Evolutionary conservation across 1,140 invertebrate species (phyloP).

Genomic region (Radopholus similis): DNA sequence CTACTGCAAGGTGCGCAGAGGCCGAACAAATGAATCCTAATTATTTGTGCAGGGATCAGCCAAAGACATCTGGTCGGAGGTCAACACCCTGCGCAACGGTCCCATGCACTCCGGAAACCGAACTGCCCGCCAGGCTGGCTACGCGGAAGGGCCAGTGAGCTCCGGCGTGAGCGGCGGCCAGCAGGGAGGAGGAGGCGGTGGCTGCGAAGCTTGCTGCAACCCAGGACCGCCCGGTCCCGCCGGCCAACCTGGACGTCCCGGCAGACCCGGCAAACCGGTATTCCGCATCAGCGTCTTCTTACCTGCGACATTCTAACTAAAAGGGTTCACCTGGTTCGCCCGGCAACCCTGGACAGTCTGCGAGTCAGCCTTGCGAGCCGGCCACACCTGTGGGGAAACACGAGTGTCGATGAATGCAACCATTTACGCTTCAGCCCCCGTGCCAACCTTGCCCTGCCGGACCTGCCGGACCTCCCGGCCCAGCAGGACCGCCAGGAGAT

Average conservation of each 20-base stretch:
- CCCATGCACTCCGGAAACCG: slow-evolving; percentile 43
- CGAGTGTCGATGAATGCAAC: no score
- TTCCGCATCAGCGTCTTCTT: slow-evolving; percentile 5
- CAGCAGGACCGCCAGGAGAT: slow-evolving; percentile 28
- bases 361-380: background rate
- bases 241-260: slow-evolving; percentile 28
- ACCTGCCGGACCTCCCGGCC: slow-evolving; percentile 26
- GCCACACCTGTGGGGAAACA: no score
- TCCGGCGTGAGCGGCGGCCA: no score
- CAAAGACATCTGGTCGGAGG: slow-evolving; percentile 58
- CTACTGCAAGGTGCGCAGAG: slow-evolving; percentile 32
- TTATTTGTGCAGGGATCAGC: slow-evolving; percentile 57
- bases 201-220: slow-evolving; percentile 35
- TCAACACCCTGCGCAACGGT: slow-evolving; percentile 49
- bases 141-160: no score
- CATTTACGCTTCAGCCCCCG: background rate
- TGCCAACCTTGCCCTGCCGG: slow-evolving; percentile 32
- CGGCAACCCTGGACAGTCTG: slow-evolving; percentile 26
- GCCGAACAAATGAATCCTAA: no score
- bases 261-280: slow-evolving; percentile 46
- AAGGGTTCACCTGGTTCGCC: slow-evolving; percentile 27
- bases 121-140: slow-evolving; percentile 52
- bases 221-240: slow-evolving; percentile 40
- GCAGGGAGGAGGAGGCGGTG: slow-evolving; percentile 30
- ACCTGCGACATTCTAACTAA: slow-evolving; percentile 20